These are phyloP conservation scores for Chiloscyllium punctatum DNA, from an alignment of 2,797 vertebrate species.

Conservation along the genomic window DNA sequence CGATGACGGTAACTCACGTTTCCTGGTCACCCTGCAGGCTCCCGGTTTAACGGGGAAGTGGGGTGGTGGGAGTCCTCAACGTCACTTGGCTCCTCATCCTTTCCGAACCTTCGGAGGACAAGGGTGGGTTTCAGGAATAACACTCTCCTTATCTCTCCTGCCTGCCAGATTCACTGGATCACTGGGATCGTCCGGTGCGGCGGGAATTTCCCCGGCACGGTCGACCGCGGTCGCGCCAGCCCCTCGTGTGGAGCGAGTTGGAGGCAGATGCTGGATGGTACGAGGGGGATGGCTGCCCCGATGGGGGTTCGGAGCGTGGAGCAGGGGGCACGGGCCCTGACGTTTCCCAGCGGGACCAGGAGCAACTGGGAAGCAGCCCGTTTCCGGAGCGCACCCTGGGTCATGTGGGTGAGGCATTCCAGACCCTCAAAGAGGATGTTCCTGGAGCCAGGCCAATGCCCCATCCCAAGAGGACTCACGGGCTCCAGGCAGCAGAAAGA, in stretches of 20 bases:
- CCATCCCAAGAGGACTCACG: background rate
- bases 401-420: too few species aligned
- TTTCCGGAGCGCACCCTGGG: fast-evolving
- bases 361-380: background rate
- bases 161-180: background rate
- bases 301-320: background rate
- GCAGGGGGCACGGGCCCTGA: background rate
- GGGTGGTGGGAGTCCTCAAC: background rate
- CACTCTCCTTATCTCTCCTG: background rate
- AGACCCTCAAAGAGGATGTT: fast-evolving
- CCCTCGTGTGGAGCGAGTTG: background rate
- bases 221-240: background rate
- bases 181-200: background rate
- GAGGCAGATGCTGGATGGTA: background rate
- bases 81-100: too few species aligned
- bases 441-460: background rate
- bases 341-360: fast-evolving
- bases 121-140: background rate
- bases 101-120: too few species aligned
- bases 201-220: background rate
- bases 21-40: background rate
- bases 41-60: background rate
- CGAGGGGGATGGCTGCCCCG: background rate
- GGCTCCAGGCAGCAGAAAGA: background rate
- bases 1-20: background rate